Conservation (phyloP, 2,113 vertebrate genomes). For the Etheostoma spectabile region DNA sequence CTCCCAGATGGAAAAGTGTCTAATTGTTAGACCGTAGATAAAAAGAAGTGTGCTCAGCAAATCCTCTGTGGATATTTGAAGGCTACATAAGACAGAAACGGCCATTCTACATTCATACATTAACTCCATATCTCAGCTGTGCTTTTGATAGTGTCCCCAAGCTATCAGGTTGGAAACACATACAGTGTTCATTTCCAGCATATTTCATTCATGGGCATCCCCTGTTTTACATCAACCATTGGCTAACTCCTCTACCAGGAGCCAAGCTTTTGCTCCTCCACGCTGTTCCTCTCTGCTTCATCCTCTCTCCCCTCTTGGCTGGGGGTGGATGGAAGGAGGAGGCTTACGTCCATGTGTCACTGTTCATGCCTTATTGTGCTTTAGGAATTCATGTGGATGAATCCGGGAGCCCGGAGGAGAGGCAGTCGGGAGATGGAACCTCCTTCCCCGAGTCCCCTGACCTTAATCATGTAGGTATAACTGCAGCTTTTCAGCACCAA, state of each 20-base stretch:
- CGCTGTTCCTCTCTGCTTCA: slow-evolving; percentile 55
- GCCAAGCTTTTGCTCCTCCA: slow-evolving; percentile 45
- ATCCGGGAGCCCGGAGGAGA: slow-evolving; percentile 91
- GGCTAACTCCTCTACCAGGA: slow-evolving; percentile 28
- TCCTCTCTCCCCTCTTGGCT: slow-evolving; percentile 39
- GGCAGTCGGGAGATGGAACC: slow-evolving; percentile 96
- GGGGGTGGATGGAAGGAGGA: slow-evolving; percentile 55
- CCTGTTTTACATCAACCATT: slow-evolving; percentile 36
- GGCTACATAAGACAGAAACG: not conserved
- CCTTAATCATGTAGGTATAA: slow-evolving; percentile 92
- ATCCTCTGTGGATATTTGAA: not conserved
- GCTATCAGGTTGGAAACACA: not conserved
- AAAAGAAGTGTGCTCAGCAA: not conserved
- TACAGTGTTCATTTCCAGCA: slow-evolving; percentile 18
- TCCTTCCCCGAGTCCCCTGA: slow-evolving; percentile 98
- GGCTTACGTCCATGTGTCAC: slow-evolving; percentile 47
- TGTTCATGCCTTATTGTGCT: slow-evolving; percentile 79
- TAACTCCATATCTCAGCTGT: slow-evolving; percentile 41
- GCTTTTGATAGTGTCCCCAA: slow-evolving; percentile 12
- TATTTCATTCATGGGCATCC: slow-evolving; percentile 10
- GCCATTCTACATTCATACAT: slow-evolving; percentile 23
- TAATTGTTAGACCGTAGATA: slow-evolving; percentile 9
- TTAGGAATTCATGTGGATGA: slow-evolving; percentile 88
- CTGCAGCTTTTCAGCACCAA: slow-evolving; percentile 52
- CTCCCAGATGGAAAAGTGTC: slow-evolving; percentile 23